A percentile compares a stretch with the other conserved stretches of the same genome.
These are phyloP conservation scores for Echinarachnius parma DNA, from an alignment of 53 echinoderm and acorn worm species.

Conservation along the genomic window DNA sequence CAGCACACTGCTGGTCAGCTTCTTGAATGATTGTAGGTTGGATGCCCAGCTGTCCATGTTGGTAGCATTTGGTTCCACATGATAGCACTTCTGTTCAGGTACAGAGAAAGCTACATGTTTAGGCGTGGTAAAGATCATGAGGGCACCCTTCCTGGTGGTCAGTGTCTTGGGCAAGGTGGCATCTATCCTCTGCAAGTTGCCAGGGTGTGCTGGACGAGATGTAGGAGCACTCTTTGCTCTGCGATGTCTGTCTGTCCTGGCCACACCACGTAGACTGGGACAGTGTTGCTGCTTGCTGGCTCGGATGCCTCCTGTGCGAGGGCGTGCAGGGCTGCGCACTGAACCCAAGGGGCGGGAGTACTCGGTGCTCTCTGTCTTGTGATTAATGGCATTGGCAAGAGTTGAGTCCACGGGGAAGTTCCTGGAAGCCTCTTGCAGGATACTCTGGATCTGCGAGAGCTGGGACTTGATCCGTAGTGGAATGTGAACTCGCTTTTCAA, in stretches of 20 bases:
- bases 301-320: conserved; percentile 31
- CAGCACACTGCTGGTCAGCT: conserved; percentile 72
- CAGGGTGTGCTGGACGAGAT: conserved; percentile 1
- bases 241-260: conserved; percentile 22
- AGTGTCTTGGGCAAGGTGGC: conserved; percentile 77
- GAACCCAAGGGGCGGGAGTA: conserved; percentile 52
- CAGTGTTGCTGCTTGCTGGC: conserved; percentile 36
- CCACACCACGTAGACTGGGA: conserved; percentile 12
- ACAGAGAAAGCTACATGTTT: conserved; percentile 66
- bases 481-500: conserved; percentile 67
- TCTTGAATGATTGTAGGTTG: conserved; percentile 68
- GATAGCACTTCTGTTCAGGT: conserved; percentile 65
- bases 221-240: conserved; percentile 61
- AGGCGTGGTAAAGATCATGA: conserved; percentile 90
- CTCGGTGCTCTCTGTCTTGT: conserved; percentile 55
- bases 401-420: conserved; percentile 15
- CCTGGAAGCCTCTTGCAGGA: conserved; percentile 48
- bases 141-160: conserved; percentile 82
- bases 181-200: conserved; percentile 26
- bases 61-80: conserved; percentile 41
- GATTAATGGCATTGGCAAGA: conserved; percentile 52
- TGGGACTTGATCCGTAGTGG: conserved; percentile 60
- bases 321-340: neutral
- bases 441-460: conserved; percentile 45
- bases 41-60: conserved; percentile 54